Evolutionary conservation across 2,797 vertebrate genomes (phyloP).

Genomic region (Onychomys leucogaster): DNA sequence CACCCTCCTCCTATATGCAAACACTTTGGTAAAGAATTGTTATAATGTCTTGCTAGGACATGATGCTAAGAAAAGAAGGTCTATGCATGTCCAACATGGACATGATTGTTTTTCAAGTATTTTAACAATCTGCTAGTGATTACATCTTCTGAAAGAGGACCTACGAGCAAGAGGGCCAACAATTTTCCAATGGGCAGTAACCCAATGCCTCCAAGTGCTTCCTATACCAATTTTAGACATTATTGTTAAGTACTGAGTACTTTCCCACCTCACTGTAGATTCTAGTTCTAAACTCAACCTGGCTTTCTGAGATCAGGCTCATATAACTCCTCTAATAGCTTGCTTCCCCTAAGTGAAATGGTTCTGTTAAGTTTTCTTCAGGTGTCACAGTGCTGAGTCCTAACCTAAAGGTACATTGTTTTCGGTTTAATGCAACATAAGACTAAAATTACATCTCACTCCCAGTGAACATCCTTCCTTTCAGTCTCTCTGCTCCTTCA

Average conservation of each 20-base stretch:
- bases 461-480: not conserved
- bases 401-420: not conserved
- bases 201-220: not conserved
- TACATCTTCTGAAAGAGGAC: not conserved
- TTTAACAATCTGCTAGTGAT: not conserved
- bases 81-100: not conserved
- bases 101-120: not conserved
- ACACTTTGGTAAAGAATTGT: not conserved
- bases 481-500: not conserved
- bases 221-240: not conserved
- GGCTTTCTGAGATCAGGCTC: not conserved
- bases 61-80: not conserved
- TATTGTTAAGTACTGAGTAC: not conserved
- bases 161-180: not conserved
- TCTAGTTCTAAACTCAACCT: not conserved
- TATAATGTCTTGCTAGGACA: not conserved
- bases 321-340: not conserved
- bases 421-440: slow-evolving; percentile 17
- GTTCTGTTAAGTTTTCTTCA: slow-evolving; percentile 2
- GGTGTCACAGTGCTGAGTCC: not conserved
- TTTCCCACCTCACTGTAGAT: not conserved
- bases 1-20: not conserved
- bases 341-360: not conserved
- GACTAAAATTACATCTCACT: not conserved
- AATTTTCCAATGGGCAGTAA: not conserved